A percentile compares a stretch with the other conserved stretches of the same genome.
phyloP scores from a whole-genome alignment of 2,888 invertebrate genomes.

The Sialis lutaria region DNA sequence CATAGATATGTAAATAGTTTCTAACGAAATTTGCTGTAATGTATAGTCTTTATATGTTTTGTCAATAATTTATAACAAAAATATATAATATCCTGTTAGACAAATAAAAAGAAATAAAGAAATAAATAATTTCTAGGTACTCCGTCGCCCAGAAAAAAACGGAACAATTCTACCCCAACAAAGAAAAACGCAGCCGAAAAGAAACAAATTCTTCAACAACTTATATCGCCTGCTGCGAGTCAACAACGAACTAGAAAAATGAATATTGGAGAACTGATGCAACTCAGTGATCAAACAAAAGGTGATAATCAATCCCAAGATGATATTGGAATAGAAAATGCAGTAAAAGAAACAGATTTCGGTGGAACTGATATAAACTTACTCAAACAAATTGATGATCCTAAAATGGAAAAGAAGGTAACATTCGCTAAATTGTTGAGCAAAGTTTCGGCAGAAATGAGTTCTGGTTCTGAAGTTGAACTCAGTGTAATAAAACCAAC shows the following conservation, averaged over 20 bases:
- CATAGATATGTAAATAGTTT: too few species aligned
- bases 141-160: constrained; percentile 60
- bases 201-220: constrained; percentile 60
- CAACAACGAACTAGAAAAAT: constrained; percentile 44
- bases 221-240: constrained; percentile 49
- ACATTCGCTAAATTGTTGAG: constrained; percentile 57
- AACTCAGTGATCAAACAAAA: constrained; percentile 42
- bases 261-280: constrained; percentile 55
- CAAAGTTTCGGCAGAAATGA: constrained; percentile 63
- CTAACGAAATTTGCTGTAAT: too few species aligned
- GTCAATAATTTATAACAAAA: neutral
- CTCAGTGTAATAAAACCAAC: constrained; percentile 21
- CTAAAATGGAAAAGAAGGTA: constrained; percentile 60
- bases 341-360: constrained; percentile 43
- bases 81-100: neutral
- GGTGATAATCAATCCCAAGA: constrained; percentile 26
- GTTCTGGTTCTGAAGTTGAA: constrained; percentile 53
- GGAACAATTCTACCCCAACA: constrained; percentile 63
- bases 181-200: constrained; percentile 62
- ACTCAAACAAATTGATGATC: constrained; percentile 40
- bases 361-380: constrained; percentile 28
- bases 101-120: neutral
- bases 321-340: constrained; percentile 25
- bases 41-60: neutral
- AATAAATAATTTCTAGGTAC: constrained; percentile 33